Conservation (phyloP, 2,113 vertebrate species). For the Perca flavescens region DNA sequence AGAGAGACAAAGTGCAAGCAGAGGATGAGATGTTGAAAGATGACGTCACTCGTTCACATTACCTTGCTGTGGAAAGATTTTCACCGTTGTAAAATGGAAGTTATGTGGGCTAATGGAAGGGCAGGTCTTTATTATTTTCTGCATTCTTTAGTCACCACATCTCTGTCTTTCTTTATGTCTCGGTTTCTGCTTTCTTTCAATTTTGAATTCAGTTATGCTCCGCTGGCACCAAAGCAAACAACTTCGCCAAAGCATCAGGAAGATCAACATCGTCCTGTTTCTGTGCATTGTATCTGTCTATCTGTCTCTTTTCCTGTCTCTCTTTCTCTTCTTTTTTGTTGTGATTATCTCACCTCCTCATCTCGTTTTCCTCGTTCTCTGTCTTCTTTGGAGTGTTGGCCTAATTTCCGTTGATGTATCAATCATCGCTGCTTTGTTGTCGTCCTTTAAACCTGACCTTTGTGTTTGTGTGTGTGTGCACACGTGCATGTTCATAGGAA, state of each 20-base stretch:
- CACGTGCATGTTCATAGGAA: not conserved
- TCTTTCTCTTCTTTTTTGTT: slow-evolving; percentile 15
- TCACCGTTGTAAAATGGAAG: slow-evolving; percentile 39
- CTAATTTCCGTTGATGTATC: slow-evolving; percentile 66
- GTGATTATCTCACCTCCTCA: slow-evolving; percentile 1
- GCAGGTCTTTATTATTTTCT: slow-evolving; percentile 55
- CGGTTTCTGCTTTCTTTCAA: slow-evolving; percentile 54
- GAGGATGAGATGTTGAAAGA: slow-evolving; percentile 38
- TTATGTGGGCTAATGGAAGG: slow-evolving; percentile 41
- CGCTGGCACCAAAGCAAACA: slow-evolving; percentile 24
- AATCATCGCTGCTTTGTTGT: slow-evolving; percentile 66
- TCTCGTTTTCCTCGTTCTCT: not conserved
- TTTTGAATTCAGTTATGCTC: slow-evolving; percentile 24
- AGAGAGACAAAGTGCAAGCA: not conserved
- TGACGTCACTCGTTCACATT: slow-evolving; percentile 42
- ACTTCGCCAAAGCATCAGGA: slow-evolving; percentile 13
- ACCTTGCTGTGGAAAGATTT: slow-evolving; percentile 50
- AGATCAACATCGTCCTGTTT: slow-evolving; percentile 15
- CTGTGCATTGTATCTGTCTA: slow-evolving; percentile 38
- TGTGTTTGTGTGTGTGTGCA: not conserved
- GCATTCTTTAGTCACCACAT: slow-evolving; percentile 54
- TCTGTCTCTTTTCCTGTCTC: slow-evolving; percentile 35
- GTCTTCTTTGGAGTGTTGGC: slow-evolving; percentile 43
- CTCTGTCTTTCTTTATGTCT: slow-evolving; percentile 39
- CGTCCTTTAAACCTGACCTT: slow-evolving; percentile 45